phyloP scores from a whole-genome alignment of 2,113 vertebrate genomes.

The Malaclemys terrapin region DNA sequence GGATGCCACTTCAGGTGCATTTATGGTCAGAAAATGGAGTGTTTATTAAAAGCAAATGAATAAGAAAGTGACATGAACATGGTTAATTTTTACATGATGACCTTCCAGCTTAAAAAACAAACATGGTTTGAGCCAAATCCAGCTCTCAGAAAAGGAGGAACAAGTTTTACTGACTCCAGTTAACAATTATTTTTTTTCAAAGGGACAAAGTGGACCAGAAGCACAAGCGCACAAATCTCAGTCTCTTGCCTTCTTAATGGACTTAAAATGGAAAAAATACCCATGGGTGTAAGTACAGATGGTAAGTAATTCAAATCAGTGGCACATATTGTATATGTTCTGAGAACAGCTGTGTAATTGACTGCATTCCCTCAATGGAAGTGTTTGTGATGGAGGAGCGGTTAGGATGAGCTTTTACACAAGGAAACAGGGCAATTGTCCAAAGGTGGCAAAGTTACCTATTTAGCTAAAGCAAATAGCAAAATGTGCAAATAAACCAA shows the following conservation, averaged over 20 bases:
- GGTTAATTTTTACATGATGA: background rate
- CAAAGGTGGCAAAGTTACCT: background rate
- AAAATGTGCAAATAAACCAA: background rate
- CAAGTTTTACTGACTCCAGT: background rate
- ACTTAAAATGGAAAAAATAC: background rate
- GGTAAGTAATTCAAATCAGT: background rate
- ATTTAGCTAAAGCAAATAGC: background rate
- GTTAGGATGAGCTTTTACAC: background rate
- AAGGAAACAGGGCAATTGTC: background rate
- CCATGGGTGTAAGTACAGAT: no score
- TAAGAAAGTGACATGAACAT: background rate
- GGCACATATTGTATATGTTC: background rate
- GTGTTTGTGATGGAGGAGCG: background rate
- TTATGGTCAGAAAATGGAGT: background rate
- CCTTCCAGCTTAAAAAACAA: background rate
- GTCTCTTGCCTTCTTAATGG: background rate
- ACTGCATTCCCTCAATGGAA: background rate
- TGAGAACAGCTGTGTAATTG: background rate
- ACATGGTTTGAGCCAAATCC: background rate
- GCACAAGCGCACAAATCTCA: background rate
- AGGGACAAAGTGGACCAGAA: background rate
- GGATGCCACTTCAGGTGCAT: background rate
- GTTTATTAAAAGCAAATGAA: background rate
- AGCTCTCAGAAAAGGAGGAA: background rate
- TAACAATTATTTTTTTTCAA: background rate